Evolutionary conservation across 2,797 vertebrate genomes (phyloP), one percentile per base, ranked within the genome.

Genomic region (Halcyon smyrnensis): DNA sequence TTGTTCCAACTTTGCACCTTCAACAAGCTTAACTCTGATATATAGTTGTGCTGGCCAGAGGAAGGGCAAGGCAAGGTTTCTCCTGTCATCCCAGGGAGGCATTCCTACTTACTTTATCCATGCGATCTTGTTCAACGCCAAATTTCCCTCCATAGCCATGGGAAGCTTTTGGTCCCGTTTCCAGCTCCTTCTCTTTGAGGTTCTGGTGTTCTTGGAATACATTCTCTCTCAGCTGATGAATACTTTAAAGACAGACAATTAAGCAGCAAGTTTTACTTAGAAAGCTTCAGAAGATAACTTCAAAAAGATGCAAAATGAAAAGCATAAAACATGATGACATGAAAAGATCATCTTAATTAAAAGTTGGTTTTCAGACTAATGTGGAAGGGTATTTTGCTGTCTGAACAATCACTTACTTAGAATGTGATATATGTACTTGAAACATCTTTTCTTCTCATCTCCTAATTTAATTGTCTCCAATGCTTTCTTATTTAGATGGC

Each of bases 91-190:
- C 43, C 81, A 51, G 7, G 37, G 30, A 34, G 48, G 3, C 16
- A 4, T 1, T 8, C 3, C 9, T 19, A 88, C 97, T 97, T 71
- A 99, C 99, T 97, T 99, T 99, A 97, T 99, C 99, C 99, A 99
- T 99, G 23, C 99, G 98, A 84, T 99, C 99, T 81, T 99, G 98
- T 89, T 99, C 99, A 32, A 99, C 98, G 0, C 99, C 99, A 19
- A 99, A 99, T 60, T 98, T 99, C 2, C 99, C 99, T 17, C 99
- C 99, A 0, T 99, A 99, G 51, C 99, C 99, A 6, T 99, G 99
- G 1, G 99, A 99, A 56, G 99, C 99, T 85, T 98, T 99, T 24
- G 99, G 99, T 96, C 99, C 99, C 1, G 88, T 96, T 8, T 99
- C 98, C 79, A 98, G 93, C 93, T 99, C 99, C 91, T 98, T 98